phyloP scores from a whole-genome alignment of 2,888 invertebrate species.

The Drosophila mimetica region DNA sequence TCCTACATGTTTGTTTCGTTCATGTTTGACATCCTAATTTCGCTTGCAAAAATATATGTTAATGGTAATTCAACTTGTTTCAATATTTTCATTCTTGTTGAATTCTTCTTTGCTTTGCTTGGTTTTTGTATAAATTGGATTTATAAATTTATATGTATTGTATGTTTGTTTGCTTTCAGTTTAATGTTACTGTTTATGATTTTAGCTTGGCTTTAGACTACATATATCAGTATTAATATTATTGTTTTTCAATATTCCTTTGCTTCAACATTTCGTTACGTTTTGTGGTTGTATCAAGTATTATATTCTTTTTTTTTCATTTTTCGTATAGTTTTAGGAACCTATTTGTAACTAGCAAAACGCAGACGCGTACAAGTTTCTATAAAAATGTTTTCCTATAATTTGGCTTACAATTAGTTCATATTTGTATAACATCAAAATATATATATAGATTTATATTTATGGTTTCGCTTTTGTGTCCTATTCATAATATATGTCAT shows the following conservation, averaged over 20 bases:
- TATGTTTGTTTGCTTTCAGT: conserved; percentile 49
- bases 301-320: conserved; percentile 13
- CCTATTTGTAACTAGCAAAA: conserved; percentile 76
- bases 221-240: conserved; percentile 47
- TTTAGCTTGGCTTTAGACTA: conserved; percentile 75
- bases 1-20: conserved; percentile 22
- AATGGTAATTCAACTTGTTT: conserved; percentile 47
- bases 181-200: conserved; percentile 42
- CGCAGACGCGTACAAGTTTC: conserved; percentile 63
- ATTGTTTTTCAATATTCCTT: conserved; percentile 58
- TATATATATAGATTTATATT: conserved; percentile 53
- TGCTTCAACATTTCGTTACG: conserved; percentile 39
- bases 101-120: conserved; percentile 8
- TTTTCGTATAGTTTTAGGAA: conserved; percentile 60
- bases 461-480: conserved; percentile 28
- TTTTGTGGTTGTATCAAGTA: conserved; percentile 26
- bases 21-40: conserved; percentile 72
- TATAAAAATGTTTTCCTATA: conserved; percentile 67
- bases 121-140: conserved; percentile 47
- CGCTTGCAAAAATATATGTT: conserved; percentile 66
- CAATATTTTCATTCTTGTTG: conserved; percentile 25
- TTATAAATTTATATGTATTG: conserved; percentile 44
- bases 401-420: conserved; percentile 74
- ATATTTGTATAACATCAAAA: conserved; percentile 73
- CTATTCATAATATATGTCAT: conserved; percentile 19